Base-by-base conservation (phyloP, 2,888 invertebrate species). In the Cheilosia grossa region DNA sequence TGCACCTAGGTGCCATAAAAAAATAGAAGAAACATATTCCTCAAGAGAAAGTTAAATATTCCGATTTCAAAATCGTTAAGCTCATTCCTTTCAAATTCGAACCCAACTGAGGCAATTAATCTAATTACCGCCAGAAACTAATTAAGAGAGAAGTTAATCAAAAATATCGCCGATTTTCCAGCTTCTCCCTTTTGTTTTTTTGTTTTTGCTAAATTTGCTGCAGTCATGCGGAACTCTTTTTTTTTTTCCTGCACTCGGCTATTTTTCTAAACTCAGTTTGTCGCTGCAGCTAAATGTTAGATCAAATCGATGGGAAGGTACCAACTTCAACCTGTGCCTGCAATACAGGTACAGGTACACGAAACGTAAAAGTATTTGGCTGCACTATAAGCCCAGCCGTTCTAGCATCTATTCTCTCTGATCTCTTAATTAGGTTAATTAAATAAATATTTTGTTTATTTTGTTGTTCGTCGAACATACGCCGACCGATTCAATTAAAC, bases 381-480 rank as follows among this genome's bases (percentile, higher is more conserved):
- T 81, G 75, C 81, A 70, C 51, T 58, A n/a, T n/a, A 70, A 15
- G 3, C 47, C 59, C 47, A 56, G 54, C 24, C n/a, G 53, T 58
- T 73, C 54, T 47, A n/a, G 44, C 85, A 80, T 85, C 85, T 81
- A 66, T 72, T 77, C 44, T 51, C 51, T 19, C 54, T 17, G 85
- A 81, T 81, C 85, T 85, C 72, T 81, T 85, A 81, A 81, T 81
- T 81, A 85, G 85, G 81, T 85, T 85, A 85, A 85, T 85, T 85
- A 85, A 81, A 72, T 85, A 83, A 85, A 75, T 77, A 85, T 81
- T 81, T 72, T 61, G 83, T 74, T 81, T 77, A 85, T 81, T 81
- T 72, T 61, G 80, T 70, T 81, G 83, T 75, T 72, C 75, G 37
- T 9, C 33, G 33, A 64, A 58, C 53, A 75, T 37, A 53, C 37